A percentile compares a stretch with the other conserved stretches of the same genome.
phyloP scores from a whole-genome alignment of 2,113 vertebrate genomes.

The Beaufortia kweichowensis region DNA sequence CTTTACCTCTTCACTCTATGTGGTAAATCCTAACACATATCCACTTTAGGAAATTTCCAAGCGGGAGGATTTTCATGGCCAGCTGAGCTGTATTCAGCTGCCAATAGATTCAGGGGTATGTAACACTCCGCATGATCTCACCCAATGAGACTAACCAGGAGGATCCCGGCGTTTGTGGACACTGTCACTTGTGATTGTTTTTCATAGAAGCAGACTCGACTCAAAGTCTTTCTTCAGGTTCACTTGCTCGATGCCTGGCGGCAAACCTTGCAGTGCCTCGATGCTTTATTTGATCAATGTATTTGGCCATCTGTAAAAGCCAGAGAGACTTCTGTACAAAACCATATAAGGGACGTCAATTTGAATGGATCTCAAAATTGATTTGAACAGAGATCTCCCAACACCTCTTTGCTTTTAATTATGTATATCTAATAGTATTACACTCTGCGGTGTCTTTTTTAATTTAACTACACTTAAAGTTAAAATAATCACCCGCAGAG shows the following conservation, averaged over 20 bases:
- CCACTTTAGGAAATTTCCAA: conserved; percentile 93
- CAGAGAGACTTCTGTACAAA: conserved; percentile 39
- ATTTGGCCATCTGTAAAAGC: conserved; percentile 46
- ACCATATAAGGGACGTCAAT: conserved; percentile 45
- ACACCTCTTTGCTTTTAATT: conserved; percentile 12
- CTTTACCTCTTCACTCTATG: conserved; percentile 42
- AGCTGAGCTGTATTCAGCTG: conserved; percentile 98
- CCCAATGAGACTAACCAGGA: conserved; percentile 57
- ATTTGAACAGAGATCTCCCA: conserved; percentile 12
- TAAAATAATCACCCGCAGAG: conserved; percentile 4
- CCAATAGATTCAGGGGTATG: conserved; percentile 96
- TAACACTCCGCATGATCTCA: conserved; percentile 74
- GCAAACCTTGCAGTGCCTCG: conserved; percentile 40
- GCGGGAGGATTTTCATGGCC: conserved; percentile 93
- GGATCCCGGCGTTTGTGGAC: conserved; percentile 65
- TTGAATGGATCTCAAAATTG: conserved; percentile 37
- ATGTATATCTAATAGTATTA: conserved; percentile 23
- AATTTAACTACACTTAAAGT: conserved; percentile 27
- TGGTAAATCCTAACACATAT: conserved; percentile 68
- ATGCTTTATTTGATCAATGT: conserved; percentile 51
- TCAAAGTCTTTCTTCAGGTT: conserved; percentile 76
- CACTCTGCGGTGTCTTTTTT: conserved; percentile 23
- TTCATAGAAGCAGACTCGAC: conserved; percentile 70
- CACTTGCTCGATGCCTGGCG: conserved; percentile 46
- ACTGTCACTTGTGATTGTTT: conserved; percentile 64